Base-by-base conservation (phyloP, 2,797 vertebrate species). In the Clarias platycephalus region DNA sequence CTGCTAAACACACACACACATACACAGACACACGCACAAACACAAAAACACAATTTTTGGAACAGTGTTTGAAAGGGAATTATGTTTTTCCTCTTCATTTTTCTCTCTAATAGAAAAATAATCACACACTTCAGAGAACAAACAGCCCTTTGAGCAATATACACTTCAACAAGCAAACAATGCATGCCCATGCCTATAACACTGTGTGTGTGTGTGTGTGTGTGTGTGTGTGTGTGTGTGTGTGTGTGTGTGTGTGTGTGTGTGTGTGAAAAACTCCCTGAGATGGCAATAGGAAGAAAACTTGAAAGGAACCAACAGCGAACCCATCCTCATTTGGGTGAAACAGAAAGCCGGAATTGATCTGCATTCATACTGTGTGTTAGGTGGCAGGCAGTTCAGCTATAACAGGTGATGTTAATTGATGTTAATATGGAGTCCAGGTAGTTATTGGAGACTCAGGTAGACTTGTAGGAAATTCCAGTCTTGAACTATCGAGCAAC, bases 31-130 rank as follows among this genome's bases (percentile, higher is more conserved):
- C 10, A 74, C 24, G 49, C 44, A 28, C 55, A 77, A 20, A 37
- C 13, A 62, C 44, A 28, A 28, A 77, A 20, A 37, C 22, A 62
- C 22, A 82, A 20, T 22, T 55, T 67, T 10, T 81, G 49, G 3
- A 78, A 28, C 26, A 81, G 37, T 74, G 68, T 62, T 72, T 62
- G 67, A 63, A 82, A 60, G 44, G 62, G 67, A 60, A 74, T 72
- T 4, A 49, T 82, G 6, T 76, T 76, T 31, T 76, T 71, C 37
- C 66, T 58, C 22, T 53, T 81, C 44, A 37, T 82, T n/a, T 82
- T 71, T 37, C 66, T 60, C 4, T 71, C 53, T 72, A 82, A 66
- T 80, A 63, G 40, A 80, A 66, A 80, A 66, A 80, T 66, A 66
- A 66, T 80, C 37, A 63, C 44, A 63, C 63, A 66, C 62, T 68